Evolutionary conservation across 1,140 invertebrate species (phyloP), one percentile per base, ranked within the genome.

Genomic region (Hylaeus volcanicus): DNA sequence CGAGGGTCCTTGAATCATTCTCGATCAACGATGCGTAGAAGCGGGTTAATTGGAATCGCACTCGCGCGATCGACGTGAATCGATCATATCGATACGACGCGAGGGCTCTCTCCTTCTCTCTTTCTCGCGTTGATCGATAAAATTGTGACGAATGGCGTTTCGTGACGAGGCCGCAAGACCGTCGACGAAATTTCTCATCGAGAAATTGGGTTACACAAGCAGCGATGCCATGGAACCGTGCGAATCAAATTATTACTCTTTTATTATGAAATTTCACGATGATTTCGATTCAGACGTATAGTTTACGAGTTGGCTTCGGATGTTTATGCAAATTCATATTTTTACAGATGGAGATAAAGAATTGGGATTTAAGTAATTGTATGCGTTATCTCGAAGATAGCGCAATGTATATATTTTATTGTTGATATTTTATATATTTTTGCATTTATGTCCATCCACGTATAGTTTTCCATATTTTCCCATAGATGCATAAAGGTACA

Each of bases 11-110:
- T 65, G 85, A 69, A 83, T 86, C 81, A 79, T 89, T 86, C 84
- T 86, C 87, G 88, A 85, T 89, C 89, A 76, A n/a, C 82, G 84
- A 88, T 88, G 82, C 88, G 86, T 88, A 88, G 87, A 90, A 89
- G 85, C 86, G 86, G 83, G 85, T 88, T 89, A 89, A 90, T 90
- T 90, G 89, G 89, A 90, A 87, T 85, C 74, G 86, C 74, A 83
- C 74, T 86, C 72, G 69, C 61, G 45, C 73, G 82, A 74, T 83
- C 81, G 70, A 85, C 66, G 70, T 45, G 85, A 81, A 87, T 84
- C 81, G 85, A 87, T 87, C 81, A 75, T 66, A 74, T 64, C 72
- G 80, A 79, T 81, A 75, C 55, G 79, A 81, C 53, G 70, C 72
- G 78, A 72, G 73, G 78, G 61, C 74, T 41, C 73, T 63, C 41